Evolutionary conservation across 1,140 invertebrate species (phyloP), one percentile per base, ranked within the genome.

Genomic region (Lamellibrachia luymesi): DNA sequence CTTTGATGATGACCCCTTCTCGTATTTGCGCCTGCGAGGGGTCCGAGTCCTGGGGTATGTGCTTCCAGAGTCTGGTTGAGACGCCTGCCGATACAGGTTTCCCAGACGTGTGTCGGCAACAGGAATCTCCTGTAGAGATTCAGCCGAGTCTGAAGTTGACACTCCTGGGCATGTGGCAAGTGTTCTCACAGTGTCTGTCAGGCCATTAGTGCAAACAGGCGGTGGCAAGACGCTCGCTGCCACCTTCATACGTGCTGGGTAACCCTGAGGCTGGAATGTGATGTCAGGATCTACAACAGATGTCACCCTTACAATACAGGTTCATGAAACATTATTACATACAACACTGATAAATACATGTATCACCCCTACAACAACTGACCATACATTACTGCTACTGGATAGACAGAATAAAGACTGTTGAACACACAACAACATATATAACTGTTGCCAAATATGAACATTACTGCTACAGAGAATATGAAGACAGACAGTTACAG

Each of bases 61-160:
- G 64, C 64, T 22, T 2, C 64, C 13, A 17, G 64, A 80, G 17
- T 80, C 64, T 4, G 64, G 64, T 22, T 80, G 64, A 22, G 52
- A 13, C 0, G 52, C 6, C 52, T 13, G 52, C 52, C 1, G 52
- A 90, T 91, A 50, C 17, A 49, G 90, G 10, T 10, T 17, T 2
- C 90, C 8, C 13, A 25, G 2, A 13, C 22, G 90, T 17, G 90
- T 91, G 50, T 51, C 17, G 13, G 25, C 90, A 25, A 91, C 50
- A 4, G 90, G 90, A 13, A 91, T 91, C 90, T 91, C 90, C 90
- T 91, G 90, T n/a, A 91, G 90, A 13, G 90, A 91, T n/a, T 91
- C 90, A 4, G 90, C 38, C 17, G 90, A 91, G 64, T 80, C 64
- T 10, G 64, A 80, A 2, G 64, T 80, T 1, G 1, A 80, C 13